Percentiles rank a stretch among this genome's conserved stretches.
Evolutionary conservation across 2,113 vertebrate genomes (phyloP).

Genomic region (Taxidea taxus): DNA sequence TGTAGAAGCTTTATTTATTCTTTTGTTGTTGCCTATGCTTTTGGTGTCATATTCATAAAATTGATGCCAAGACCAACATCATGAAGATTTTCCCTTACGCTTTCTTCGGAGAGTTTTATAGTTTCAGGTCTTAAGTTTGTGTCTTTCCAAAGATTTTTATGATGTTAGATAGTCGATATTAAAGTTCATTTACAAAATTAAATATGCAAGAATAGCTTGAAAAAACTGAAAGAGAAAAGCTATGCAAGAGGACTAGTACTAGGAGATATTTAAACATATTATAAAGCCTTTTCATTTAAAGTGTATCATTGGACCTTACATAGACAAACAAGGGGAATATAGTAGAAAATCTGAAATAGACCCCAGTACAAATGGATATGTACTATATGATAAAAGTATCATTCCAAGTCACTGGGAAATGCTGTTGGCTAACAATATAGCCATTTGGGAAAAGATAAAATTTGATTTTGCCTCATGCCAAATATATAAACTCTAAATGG

Average conservation of each 20-base stretch:
- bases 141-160: background rate
- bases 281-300: background rate
- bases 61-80: background rate
- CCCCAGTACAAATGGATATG: background rate
- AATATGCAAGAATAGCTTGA: background rate
- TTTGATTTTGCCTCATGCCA: background rate
- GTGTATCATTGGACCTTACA: background rate
- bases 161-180: background rate
- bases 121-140: background rate
- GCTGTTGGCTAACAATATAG: background rate
- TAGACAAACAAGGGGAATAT: background rate
- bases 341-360: background rate
- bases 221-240: background rate
- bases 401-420: background rate
- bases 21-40: background rate
- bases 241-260: background rate
- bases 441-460: background rate
- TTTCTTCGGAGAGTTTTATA: background rate
- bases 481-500: background rate
- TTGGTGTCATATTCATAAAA: background rate
- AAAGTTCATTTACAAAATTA: background rate
- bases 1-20: background rate
- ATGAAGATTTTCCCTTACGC: background rate
- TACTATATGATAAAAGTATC: background rate
- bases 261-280: background rate